phyloP scores from a whole-genome alignment of 2,888 invertebrate species.

The Trilocha varians region DNA sequence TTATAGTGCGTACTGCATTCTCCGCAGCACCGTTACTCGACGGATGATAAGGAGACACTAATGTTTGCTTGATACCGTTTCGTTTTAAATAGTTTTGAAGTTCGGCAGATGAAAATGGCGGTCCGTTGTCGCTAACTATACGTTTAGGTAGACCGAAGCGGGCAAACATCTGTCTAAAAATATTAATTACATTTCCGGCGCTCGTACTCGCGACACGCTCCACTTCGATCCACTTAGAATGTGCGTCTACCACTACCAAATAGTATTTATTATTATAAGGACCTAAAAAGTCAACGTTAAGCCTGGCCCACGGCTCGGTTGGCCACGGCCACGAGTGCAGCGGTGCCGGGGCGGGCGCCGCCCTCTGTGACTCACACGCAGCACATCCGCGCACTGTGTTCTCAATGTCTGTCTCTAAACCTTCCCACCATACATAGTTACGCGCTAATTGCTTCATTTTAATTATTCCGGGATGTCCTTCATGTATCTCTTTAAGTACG shows the following conservation, averaged over 20 bases:
- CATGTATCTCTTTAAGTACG: conserved; percentile 13
- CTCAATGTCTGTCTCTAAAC: conserved; percentile 10
- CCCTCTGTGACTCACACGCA: no score
- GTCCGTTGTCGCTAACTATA: no score
- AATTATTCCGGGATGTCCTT: conserved; percentile 13
- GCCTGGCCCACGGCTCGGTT: neutral
- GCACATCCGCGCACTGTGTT: neutral
- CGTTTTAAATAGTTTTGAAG: neutral
- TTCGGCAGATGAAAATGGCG: no score
- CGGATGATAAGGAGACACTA: conserved; percentile 1
- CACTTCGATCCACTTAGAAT: conserved; percentile 2
- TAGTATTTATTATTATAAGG: neutral
- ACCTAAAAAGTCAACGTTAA: neutral
- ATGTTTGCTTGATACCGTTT: conserved; percentile 1
- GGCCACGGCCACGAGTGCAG: no score
- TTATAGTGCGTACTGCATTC: neutral
- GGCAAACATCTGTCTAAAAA: no score
- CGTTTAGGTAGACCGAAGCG: no score
- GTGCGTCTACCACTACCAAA: neutral
- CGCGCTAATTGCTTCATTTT: conserved; percentile 17
- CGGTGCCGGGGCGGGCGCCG: no score
- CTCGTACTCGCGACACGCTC: neutral
- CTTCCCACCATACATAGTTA: conserved; percentile 17
- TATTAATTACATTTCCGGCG: no score
- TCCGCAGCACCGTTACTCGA: conserved; percentile 1